Evolutionary conservation across 2,113 vertebrate species (phyloP), one percentile per base, ranked within the genome.

Genomic region (Daubentonia madagascariensis): DNA sequence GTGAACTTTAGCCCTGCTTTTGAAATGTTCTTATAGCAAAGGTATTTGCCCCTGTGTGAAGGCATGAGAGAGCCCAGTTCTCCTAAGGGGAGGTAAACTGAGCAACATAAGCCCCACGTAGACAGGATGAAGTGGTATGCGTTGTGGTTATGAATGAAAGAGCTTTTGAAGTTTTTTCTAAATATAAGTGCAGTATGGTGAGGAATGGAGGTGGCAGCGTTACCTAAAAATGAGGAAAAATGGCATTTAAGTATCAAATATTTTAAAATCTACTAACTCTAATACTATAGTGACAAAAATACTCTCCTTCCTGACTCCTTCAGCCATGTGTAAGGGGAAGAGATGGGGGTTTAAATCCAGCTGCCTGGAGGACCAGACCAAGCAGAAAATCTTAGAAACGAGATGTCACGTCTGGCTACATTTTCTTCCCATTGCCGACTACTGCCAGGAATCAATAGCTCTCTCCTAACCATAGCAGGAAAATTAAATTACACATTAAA

Each of bases 371-470:
- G 30, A 40, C 73, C 48, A 52, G 23, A 70, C 43, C 40, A 92
- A 52, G 40, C 57, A 81, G 80, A 92, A 88, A 95, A 85, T 57
- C n/a, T 28, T 35, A 81, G 85, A 91, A 87, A 68, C 57, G 75
- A n/a, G 75, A 78, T 8, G 5, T 16, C 18, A 90, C 8, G 5
- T 61, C 22, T 95, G 92, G 63, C 91, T 92, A 81, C 70, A 16
- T 72, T 97, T 78, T 91, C 95, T 95, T 96, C 81, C 73, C 92
- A 32, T 61, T 89, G 85, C 9, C 52, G 28, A 32, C 70, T 81
- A n/a, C 50, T 83, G 32, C 65, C 37, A 84, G 85, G 67, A 98
- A 98, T 98, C 96, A 90, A 87, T 97, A 98, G 78, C 79, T 97
- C 79, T 97, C 93, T 92, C 84, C 78, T 97, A 98, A 94, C 32